Conservation (phyloP, 1,140 invertebrate species). For the Sminthurides bifidus region DNA sequence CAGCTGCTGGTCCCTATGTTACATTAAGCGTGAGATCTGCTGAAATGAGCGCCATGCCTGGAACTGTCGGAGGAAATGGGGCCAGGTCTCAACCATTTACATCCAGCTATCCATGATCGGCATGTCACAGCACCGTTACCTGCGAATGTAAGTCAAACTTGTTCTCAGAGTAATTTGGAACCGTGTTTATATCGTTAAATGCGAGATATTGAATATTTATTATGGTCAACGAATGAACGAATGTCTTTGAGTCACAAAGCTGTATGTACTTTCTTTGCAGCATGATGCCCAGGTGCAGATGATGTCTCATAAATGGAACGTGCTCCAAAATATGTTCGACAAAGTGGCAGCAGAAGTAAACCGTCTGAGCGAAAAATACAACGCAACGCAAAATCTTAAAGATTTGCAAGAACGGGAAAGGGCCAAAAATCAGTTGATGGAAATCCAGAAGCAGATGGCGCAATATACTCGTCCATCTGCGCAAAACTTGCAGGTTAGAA, state of each 20-base stretch:
- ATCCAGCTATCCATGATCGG: conserved; percentile 15
- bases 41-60: conserved; percentile 25
- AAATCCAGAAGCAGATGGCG: conserved; percentile 27
- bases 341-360: conserved; percentile 23
- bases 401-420: conserved; percentile 23
- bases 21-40: conserved; percentile 24
- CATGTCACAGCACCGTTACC: conserved; percentile 27
- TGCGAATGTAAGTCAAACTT: conserved; percentile 21
- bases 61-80: conserved; percentile 23
- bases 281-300: conserved; percentile 24
- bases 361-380: conserved; percentile 22
- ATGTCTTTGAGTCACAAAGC: neutral
- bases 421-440: conserved; percentile 22
- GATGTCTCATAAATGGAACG: conserved; percentile 20
- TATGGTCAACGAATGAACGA: neutral
- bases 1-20: conserved; percentile 28
- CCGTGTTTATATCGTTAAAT: neutral
- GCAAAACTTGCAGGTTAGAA: conserved; percentile 24
- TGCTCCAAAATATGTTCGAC: conserved; percentile 25
- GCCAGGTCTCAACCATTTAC: conserved; percentile 19
- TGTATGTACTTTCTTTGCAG: conserved; percentile 14
- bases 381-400: conserved; percentile 15
- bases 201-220: neutral
- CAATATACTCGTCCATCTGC: conserved; percentile 20
- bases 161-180: neutral